Evolutionary conservation across 2,113 vertebrate genomes (phyloP), one percentile per base, ranked within the genome.

Genomic region (Lophura nycthemera): DNA sequence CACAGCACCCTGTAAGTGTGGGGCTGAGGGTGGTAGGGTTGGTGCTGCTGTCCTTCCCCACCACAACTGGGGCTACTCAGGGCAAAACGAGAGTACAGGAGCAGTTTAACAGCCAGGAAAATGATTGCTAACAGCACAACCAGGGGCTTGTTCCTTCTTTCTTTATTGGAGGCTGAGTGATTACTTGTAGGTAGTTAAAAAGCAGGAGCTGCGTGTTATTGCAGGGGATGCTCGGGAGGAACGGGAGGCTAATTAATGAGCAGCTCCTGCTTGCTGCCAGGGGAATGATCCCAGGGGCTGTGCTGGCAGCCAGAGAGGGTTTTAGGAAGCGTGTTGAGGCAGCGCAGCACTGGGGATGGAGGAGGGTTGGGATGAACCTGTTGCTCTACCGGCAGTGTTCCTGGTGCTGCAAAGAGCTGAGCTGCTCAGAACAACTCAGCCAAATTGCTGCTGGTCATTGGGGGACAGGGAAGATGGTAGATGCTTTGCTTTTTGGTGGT

Each of bases 21-120:
- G 21, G 59, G 34, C 59, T 25, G 59, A 20, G 30, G 56, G 56
- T 11, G 19, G 56, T 43, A 13, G 69, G 4, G n/a, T 10, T 0
- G 5, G 86, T 72, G 40, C 65, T 0, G 63, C 59, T 76, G 0
- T 24, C 38, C 67, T 29, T 89, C 40, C 89, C 63, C 61, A 8
- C 7, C 10, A 0, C 75, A 20, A 29, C 85, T 72, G 75, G 83
- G 47, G 34, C 69, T 64, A 25, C 8, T 0, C 17, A 0, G 80
- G 32, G 61, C 43, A 45, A 89, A 83, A 87, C 4, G 11, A 38
- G 81, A 86, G 82, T 13, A 71, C 2, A 4, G 42, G 77, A 92
- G 83, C 88, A 73, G 86, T 65, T 93, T 89, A 96, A 93, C 73
- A 91, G 86, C 40, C 77, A 29, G 91, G 81, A 89, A 94, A 90